These are phyloP conservation scores for Drosophila lutescens DNA, from an alignment of 2,888 invertebrate species.

Conservation along the genomic window DNA sequence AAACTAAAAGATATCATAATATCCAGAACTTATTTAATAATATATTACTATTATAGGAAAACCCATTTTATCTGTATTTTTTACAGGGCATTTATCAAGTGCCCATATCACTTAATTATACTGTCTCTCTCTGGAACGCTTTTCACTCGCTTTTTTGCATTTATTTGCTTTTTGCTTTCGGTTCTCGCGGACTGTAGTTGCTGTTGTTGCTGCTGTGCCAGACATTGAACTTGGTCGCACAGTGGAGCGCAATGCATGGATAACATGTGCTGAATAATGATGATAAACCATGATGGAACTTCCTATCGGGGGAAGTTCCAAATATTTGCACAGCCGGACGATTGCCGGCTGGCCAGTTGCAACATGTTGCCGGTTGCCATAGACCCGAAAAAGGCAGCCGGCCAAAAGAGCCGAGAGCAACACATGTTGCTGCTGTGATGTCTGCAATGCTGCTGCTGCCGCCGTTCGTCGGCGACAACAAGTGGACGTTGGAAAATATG, in stretches of 20 bases:
- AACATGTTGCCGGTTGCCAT: conserved; percentile 52
- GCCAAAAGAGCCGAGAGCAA: conserved; percentile 43
- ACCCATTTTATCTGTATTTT: too few species aligned
- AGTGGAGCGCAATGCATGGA: conserved; percentile 56
- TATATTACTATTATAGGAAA: too few species aligned
- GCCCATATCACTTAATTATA: background rate
- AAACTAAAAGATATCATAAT: too few species aligned
- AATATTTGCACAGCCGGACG: conserved; percentile 56
- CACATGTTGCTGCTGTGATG: conserved; percentile 57
- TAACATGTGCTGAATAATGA: conserved; percentile 19
- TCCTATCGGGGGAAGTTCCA: conserved; percentile 39
- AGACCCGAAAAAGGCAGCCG: conserved; percentile 43
- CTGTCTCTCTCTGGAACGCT: conserved; percentile 17
- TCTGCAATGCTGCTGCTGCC: conserved; percentile 18
- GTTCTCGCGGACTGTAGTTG: conserved; percentile 12
- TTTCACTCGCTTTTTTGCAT: conserved; percentile 28
- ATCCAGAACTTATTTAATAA: too few species aligned
- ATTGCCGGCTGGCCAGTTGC: conserved; percentile 43
- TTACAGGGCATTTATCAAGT: conserved; percentile 7
- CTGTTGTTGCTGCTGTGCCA: conserved; percentile 41
- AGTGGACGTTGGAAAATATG: conserved; percentile 73
- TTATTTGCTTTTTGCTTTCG: conserved; percentile 21
- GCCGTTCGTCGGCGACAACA: conserved; percentile 54
- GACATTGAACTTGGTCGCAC: conserved; percentile 73
- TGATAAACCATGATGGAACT: conserved; percentile 37